Base-by-base conservation (phyloP, 2,888 invertebrate genomes). In the Diaperis boleti region DNA sequence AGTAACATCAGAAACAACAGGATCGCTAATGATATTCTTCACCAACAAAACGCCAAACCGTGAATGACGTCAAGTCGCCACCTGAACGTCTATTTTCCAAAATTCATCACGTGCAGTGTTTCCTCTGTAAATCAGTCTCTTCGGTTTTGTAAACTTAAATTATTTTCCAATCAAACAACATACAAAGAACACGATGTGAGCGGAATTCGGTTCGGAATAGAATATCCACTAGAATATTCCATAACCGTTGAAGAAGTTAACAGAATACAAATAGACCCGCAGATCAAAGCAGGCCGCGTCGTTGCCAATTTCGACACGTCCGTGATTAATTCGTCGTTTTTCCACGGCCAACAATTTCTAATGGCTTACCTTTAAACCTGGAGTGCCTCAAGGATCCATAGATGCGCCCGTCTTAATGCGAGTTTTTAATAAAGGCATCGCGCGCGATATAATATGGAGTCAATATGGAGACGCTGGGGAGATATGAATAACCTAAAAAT, bases 401-500 rank as follows among this genome's bases (percentile, higher is more conserved):
- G n/a, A n/a, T n/a, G n/a, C n/a, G n/a, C n/a, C n/a, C n/a, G 5
- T 50, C 10, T 37, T 50, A 35, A 50, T 37, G 4, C 35, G 20
- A 45, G 14, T 14, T 68, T 61, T 65, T 68, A 65, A 64, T 67
- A 59, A 52, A 59, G 59, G 60, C 62, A 52, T 63, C 62, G 26
- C 31, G n/a, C n/a, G n/a, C n/a, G n/a, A n/a, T n/a, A n/a, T n/a
- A n/a, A n/a, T n/a, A n/a, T n/a, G n/a, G 3, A 10, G 42, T 55
- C 54, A 57, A 70, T 69, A 67, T 68, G 62, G 64, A 69, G 71
- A 66, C 67, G 66, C 70, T 33, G 65, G 71, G 68, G 69, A 68
- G 71, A 70, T 66, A 72, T 65, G 71, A 73, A 73, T 67, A 70
- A 69, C 74, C 72, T 74, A 76, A 78, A 78, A 78, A 78, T 78